Evolutionary conservation across 1,140 invertebrate genomes (phyloP), one percentile per base, ranked within the genome.

Genomic region (Drosophila kikkawai): DNA sequence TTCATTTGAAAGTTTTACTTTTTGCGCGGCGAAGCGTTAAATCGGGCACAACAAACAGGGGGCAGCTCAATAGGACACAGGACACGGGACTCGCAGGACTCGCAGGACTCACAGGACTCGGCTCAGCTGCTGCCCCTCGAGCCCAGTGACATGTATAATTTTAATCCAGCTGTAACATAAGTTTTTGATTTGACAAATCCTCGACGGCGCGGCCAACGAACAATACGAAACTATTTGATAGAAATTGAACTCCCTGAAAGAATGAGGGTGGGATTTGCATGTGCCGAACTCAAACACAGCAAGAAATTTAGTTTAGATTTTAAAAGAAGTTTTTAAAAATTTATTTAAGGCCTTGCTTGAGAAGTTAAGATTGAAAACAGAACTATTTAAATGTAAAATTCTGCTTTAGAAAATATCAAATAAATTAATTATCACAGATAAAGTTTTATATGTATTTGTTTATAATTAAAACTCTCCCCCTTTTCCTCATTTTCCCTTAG

Each of bases 1-100:
- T 92, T 92, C 91, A 92, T 92, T 92, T 92, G 83, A 92, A 92
- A 91, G 91, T 92, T 91, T 85, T 79, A 81, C 70, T 90, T 88
- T 87, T 88, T 77, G 77, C 77, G 81, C 91, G 87, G 74, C 90
- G 91, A 82, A 86, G 91, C 84, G 91, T 92, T 91, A 92, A 92
- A 92, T 92, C 83, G 79, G 80, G 75, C 81, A 56, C 63, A 71
- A 79, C 56, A 58, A 67, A 75, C 50, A 75, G 79, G 75, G 67
- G 75, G 61, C 47, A 67, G 58, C 32, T 42, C 39, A 42, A 34
- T 60, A 59, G 71, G 58, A 51, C 47, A 34, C 39, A 37, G 59
- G 45, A 47, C 41, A 47, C 71, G 42, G 57, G 58, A 75, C 22
- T 22, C 69, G 41, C 57, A 69, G 57, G 47, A 44, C 42, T 17